These are phyloP conservation scores for Dryocosmus kuriphilus DNA, from an alignment of 2,888 invertebrate species.

Conservation along the genomic window DNA sequence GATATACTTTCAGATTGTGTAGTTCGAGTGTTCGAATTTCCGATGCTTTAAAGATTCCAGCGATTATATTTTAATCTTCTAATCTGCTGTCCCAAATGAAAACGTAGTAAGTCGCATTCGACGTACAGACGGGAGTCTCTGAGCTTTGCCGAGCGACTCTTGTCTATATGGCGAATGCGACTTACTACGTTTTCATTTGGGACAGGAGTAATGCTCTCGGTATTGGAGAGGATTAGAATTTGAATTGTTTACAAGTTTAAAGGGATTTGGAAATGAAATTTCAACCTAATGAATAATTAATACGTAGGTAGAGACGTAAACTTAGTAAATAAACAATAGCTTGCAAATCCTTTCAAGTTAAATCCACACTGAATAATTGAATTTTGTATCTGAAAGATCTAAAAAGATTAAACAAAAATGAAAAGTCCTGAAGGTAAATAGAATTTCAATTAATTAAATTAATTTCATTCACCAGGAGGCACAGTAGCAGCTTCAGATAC, in stretches of 20 bases:
- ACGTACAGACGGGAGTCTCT: no score
- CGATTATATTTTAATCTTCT: background rate
- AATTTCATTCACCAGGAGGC: conserved; percentile 68
- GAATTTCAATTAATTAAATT: background rate
- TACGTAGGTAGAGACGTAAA: background rate
- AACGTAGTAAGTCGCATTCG: no score
- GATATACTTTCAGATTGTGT: background rate
- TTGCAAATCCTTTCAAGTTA: background rate
- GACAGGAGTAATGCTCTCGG: background rate
- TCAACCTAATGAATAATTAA: background rate
- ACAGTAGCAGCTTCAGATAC: conserved; percentile 75
- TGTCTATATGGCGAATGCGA: no score
- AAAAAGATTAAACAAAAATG: background rate
- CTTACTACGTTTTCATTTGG: no score
- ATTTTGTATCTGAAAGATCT: background rate
- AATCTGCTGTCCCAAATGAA: no score
- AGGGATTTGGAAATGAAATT: background rate
- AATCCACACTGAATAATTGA: background rate
- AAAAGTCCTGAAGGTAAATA: no score
- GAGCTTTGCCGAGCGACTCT: no score
- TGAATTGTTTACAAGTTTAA: background rate
- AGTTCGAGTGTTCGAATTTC: background rate
- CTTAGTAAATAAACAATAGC: background rate
- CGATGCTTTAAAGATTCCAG: background rate
- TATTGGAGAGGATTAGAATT: background rate